Evolutionary conservation across 2,113 vertebrate species (phyloP), one percentile per base, ranked within the genome.

Genomic region (Phainopepla nitens): DNA sequence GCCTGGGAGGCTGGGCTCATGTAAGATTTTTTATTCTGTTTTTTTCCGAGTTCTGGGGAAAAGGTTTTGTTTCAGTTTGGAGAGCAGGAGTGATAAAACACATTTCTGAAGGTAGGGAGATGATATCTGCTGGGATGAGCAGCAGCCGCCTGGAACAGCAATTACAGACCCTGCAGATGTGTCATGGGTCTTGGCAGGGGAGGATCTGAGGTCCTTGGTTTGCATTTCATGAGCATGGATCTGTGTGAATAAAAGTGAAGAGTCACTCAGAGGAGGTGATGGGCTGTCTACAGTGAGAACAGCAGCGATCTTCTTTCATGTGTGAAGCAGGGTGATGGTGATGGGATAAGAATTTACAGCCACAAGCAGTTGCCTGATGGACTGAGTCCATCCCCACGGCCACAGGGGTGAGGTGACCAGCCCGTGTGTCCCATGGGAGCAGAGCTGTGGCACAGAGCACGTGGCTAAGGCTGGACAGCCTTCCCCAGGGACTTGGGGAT

Each of bases 361-460:
- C 23, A 51, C 6, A 5, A 22, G 15, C 15, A 45, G 8, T 3
- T 22, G 10, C 21, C 44, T 60, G 64, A 49, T 1, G 15, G 64
- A 4, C 35, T 23, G 54, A 54, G 18, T 9, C 58, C 45, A 39
- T 11, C 16, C 25, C 33, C 39, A 14, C 0, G 0, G 44, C 24
- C 72, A 41, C 53, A 44, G 47, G 39, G 8, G 6, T 35, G 57
- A 7, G 7, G 41, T 70, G 66, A 56, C 8, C 27, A 36, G 22
- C 22, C 10, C 0, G 0, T 25, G 44, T 6, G 11, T 42, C 50
- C 60, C 33, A 5, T 6, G 47, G 35, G 36, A 56, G 45, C 33
- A 80, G 24, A 90, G n/a, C 51, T 82, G 61, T 64, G 35, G 22
- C 61, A 70, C 7, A 31, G 22, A 64, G 45, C 41, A 5, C 5